Conservation (phyloP, 92 coral and sea anemone species). For the Isaurus tuberculatus region DNA sequence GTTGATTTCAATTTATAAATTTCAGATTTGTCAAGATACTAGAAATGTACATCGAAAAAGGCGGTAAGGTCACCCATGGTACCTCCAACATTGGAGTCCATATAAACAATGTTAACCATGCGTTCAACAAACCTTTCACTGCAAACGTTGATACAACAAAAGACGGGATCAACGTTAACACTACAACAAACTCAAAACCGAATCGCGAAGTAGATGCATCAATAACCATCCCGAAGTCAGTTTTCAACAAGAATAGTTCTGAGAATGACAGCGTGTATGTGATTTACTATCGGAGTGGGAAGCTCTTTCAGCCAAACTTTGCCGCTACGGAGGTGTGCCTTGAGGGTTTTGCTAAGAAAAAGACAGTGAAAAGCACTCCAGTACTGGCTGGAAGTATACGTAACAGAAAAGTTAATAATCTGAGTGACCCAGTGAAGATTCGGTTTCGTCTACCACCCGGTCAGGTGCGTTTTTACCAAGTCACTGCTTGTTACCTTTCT, state of each 20-base stretch:
- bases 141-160: slow-evolving; percentile 64
- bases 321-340: slow-evolving; percentile 70
- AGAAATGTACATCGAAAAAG: slow-evolving; percentile 87
- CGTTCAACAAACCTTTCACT: slow-evolving; percentile 31
- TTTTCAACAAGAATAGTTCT: slow-evolving; percentile 63
- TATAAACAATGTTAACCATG: slow-evolving; percentile 49
- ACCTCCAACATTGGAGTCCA: slow-evolving; percentile 86
- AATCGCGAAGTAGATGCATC: slow-evolving; percentile 56
- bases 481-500: no score
- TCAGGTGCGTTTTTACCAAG: slow-evolving; percentile 55
- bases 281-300: slow-evolving; percentile 91
- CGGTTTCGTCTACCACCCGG: slow-evolving; percentile 81
- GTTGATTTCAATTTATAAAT: neutral
- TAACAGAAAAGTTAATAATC: slow-evolving; percentile 68
- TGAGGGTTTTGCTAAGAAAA: slow-evolving; percentile 73
- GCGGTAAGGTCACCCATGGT: slow-evolving; percentile 83
- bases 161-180: slow-evolving; percentile 62
- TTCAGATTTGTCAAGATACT: slow-evolving; percentile 87
- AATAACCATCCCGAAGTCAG: slow-evolving; percentile 70
- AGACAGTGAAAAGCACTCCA: slow-evolving; percentile 68
- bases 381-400: slow-evolving; percentile 89
- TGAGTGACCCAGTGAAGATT: slow-evolving; percentile 81
- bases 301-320: slow-evolving; percentile 85
- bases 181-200: slow-evolving; percentile 63
- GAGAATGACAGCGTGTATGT: slow-evolving; percentile 78